phyloP scores from a whole-genome alignment of 1,140 invertebrate species.

The Maconellicoccus hirsutus region DNA sequence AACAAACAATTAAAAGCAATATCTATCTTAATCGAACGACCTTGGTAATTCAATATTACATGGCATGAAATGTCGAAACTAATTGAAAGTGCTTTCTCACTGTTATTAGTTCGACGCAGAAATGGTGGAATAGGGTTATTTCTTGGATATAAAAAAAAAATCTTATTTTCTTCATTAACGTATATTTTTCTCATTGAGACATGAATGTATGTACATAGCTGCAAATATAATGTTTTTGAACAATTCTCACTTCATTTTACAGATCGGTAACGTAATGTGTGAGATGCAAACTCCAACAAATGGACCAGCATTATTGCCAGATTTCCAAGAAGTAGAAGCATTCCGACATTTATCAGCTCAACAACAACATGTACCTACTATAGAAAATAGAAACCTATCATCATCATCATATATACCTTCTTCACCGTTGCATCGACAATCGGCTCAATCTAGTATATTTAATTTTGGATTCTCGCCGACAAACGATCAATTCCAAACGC shows the following conservation, averaged over 20 bases:
- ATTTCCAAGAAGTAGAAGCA: constrained; percentile 32
- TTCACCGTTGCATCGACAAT: constrained; percentile 27
- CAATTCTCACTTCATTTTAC: background rate
- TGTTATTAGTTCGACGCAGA: too few relatives aligned
- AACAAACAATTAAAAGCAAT: too few relatives aligned
- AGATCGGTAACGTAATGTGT: constrained; percentile 28
- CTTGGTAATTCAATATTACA: too few relatives aligned
- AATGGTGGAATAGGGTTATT: too few relatives aligned
- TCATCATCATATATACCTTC: constrained; percentile 23
- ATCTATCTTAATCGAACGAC: too few relatives aligned
- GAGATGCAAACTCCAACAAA: constrained; percentile 31
- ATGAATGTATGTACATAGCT: background rate
- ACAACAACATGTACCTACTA: constrained; percentile 22
- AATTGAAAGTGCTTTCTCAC: too few relatives aligned
- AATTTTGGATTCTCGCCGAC: constrained; percentile 28
- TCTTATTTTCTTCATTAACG: background rate
- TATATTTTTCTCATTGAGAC: background rate
- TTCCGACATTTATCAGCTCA: constrained; percentile 28
- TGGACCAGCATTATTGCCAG: constrained; percentile 31
- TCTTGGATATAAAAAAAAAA: background rate
- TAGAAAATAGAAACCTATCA: constrained; percentile 6
- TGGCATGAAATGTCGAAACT: too few relatives aligned
- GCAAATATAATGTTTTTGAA: background rate
- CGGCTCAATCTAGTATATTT: constrained; percentile 25
- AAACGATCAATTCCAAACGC: constrained; percentile 41